phyloP scores from a whole-genome alignment of 2,888 invertebrate genomes.

The Oscheius sp. region DNA sequence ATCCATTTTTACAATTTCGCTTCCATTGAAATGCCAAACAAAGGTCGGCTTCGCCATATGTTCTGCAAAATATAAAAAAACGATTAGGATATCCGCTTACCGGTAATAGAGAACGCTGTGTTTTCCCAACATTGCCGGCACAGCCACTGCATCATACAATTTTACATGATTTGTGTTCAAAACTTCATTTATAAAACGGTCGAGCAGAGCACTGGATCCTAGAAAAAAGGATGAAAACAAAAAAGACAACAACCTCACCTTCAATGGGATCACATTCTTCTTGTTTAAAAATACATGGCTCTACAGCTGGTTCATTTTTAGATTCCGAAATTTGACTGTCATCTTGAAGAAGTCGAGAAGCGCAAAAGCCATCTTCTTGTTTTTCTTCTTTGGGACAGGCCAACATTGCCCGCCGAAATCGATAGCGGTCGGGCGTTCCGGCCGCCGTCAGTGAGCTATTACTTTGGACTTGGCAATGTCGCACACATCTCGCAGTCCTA shows the following conservation, averaged over 20 bases:
- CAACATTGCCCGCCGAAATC: neutral
- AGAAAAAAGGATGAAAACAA: neutral
- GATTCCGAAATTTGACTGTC: neutral
- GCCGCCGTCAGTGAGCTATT: neutral
- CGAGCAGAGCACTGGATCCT: neutral
- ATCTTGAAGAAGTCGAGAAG: neutral
- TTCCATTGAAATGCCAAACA: constrained; percentile 30
- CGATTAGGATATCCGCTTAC: neutral
- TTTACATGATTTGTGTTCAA: neutral
- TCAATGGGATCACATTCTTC: neutral
- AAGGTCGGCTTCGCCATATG: neutral
- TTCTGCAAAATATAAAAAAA: neutral
- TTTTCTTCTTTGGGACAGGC: neutral
- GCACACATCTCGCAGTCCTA: too few relatives aligned
- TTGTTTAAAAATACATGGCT: neutral
- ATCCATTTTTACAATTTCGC: neutral
- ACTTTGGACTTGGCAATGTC: neutral
- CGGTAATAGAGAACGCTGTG: constrained; percentile 21
- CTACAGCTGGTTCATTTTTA: neutral
- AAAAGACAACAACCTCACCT: too few relatives aligned
- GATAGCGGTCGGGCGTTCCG: constrained; percentile 19
- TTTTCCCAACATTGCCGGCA: constrained; percentile 16
- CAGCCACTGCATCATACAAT: neutral
- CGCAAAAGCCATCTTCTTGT: neutral
- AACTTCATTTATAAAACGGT: neutral